These are phyloP conservation scores for Achroia grisella DNA, from an alignment of 1,140 invertebrate genomes.

Conservation along the genomic window DNA sequence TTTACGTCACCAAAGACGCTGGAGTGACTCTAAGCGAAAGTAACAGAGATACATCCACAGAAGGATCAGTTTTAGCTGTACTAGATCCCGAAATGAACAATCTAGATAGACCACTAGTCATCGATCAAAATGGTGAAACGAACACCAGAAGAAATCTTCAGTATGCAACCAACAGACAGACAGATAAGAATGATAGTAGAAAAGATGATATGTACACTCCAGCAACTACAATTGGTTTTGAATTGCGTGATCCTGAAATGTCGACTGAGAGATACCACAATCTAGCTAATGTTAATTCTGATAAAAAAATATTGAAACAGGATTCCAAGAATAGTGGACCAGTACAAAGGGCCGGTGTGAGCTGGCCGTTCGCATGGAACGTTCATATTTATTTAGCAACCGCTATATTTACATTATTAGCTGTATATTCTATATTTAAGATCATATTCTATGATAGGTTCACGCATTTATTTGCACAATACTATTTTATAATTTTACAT, in stretches of 20 bases:
- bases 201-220: constrained; percentile 47
- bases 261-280: constrained; percentile 71
- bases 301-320: constrained; percentile 62
- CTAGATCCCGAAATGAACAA: constrained; percentile 72
- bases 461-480: constrained; percentile 84
- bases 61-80: constrained; percentile 65
- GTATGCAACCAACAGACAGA: constrained; percentile 58
- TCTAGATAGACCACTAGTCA: constrained; percentile 66
- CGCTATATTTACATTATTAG: constrained; percentile 85
- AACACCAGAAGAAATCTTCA: constrained; percentile 70
- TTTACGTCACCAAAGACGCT: constrained; percentile 57
- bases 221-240: constrained; percentile 62
- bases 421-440: constrained; percentile 87
- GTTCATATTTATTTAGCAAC: constrained; percentile 91
- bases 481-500: constrained; percentile 90
- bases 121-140: constrained; percentile 67
- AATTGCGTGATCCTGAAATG: constrained; percentile 64
- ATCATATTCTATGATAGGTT: constrained; percentile 86
- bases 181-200: constrained; percentile 45
- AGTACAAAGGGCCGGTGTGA: constrained; percentile 63
- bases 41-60: constrained; percentile 58
- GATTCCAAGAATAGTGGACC: constrained; percentile 51
- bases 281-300: constrained; percentile 65
- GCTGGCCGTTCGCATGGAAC: constrained; percentile 89
- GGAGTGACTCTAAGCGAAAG: constrained; percentile 57